These are phyloP conservation scores for Chironex yamaguchii DNA, from an alignment of 30 jellyfish, hydroid and myxozoan genomes.

Conservation along the genomic window DNA sequence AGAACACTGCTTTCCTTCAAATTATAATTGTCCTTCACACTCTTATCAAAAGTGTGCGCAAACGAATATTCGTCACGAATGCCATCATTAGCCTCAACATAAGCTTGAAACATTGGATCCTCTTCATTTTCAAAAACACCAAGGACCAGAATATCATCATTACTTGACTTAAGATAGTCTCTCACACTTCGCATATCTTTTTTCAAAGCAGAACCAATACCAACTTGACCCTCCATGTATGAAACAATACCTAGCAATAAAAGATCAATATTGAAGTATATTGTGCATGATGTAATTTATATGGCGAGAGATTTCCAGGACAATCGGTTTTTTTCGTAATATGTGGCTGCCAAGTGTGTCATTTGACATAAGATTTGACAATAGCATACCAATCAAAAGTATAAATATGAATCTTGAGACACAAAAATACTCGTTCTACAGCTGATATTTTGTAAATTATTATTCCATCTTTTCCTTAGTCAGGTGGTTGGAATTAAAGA, in stretches of 20 bases:
- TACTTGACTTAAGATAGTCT: constrained; percentile 61
- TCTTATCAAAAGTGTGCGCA: constrained; percentile 95
- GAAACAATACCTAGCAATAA: constrained; percentile 73
- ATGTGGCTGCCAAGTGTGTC: too few relatives aligned
- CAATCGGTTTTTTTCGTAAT: too few relatives aligned
- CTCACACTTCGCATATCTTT: constrained; percentile 79
- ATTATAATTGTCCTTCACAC: constrained; percentile 62
- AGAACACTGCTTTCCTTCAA: constrained; percentile 81
- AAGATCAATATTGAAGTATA: too few relatives aligned
- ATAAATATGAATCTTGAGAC: too few relatives aligned
- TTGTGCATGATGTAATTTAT: too few relatives aligned
- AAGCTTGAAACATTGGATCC: constrained; percentile 81
- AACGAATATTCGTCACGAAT: constrained; percentile 84
- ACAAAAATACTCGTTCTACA: too few relatives aligned
- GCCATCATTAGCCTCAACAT: constrained; percentile 88
- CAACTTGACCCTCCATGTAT: constrained; percentile 91
- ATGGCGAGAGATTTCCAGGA: too few relatives aligned
- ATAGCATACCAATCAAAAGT: too few relatives aligned
- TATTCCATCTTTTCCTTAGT: too few relatives aligned
- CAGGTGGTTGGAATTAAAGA: too few relatives aligned
- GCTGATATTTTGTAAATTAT: too few relatives aligned
- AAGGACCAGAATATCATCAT: constrained; percentile 85
- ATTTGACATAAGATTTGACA: too few relatives aligned
- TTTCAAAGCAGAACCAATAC: constrained; percentile 82
- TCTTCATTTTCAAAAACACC: constrained; percentile 87